Evolutionary conservation across 2,888 invertebrate genomes (phyloP).

Genomic region (Dione juno): DNA sequence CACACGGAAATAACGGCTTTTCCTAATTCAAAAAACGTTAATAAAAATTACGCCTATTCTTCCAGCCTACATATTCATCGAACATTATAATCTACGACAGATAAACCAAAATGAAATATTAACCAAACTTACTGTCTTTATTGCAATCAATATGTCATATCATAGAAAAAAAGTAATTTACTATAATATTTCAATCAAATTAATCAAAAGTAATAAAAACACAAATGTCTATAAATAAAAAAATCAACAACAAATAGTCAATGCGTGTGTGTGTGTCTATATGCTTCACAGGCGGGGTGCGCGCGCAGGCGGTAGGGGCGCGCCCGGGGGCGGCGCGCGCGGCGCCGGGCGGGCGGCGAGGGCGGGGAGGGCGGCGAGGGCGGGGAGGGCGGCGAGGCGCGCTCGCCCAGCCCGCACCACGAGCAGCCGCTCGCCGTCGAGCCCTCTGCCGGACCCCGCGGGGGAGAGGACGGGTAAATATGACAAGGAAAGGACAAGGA

Average conservation of each 20-base stretch:
- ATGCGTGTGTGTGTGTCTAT: conserved; percentile 3
- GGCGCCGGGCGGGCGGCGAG: conserved; percentile 48
- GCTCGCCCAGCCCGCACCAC: conserved; percentile 61
- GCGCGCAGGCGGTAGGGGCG: conserved; percentile 46
- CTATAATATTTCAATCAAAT: neutral
- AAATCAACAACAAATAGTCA: neutral
- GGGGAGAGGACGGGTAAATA: conserved; percentile 26
- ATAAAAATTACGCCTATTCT: too few species aligned
- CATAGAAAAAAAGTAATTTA: conserved; percentile 11
- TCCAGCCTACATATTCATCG: too few species aligned
- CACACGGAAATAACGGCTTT: too few species aligned
- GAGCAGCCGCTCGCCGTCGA: conserved; percentile 67
- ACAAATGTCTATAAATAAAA: neutral
- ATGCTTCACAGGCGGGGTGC: neutral
- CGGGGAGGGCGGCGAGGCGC: conserved; percentile 45
- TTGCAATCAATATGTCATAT: conserved; percentile 2
- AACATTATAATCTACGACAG: too few species aligned
- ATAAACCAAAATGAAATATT: neutral
- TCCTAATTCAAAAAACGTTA: too few species aligned
- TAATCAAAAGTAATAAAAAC: neutral
- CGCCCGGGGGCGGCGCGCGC: conserved; percentile 42
- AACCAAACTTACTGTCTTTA: conserved; percentile 26
- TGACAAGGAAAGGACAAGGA: conserved; percentile 41
- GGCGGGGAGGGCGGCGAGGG: conserved; percentile 47
- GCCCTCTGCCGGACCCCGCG: conserved; percentile 59